Conservation (phyloP, 2,113 vertebrate species). For the Osmerus eperlanus region DNA sequence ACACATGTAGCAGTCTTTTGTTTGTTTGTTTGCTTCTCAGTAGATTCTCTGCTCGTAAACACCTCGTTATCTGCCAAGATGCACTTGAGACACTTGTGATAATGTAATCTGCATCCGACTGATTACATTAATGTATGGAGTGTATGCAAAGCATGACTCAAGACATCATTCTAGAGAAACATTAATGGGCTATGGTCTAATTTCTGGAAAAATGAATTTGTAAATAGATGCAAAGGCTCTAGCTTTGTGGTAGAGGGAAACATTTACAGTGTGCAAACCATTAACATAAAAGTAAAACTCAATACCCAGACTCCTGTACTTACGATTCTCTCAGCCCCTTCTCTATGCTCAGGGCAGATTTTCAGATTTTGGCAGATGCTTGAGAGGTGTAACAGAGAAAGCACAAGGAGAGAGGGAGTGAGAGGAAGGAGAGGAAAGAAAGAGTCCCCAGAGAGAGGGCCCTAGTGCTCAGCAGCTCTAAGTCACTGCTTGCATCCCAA, state of each 20-base stretch:
- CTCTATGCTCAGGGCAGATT: background rate
- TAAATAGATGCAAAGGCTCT: no score
- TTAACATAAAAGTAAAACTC: no score
- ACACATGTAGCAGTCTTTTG: constrained; percentile 53
- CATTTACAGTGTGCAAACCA: no score
- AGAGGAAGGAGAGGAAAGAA: constrained; percentile 43
- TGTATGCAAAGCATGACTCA: no score
- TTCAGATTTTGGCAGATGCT: background rate
- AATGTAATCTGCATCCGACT: background rate
- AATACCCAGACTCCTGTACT: background rate
- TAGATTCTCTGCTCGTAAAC: constrained; percentile 45
- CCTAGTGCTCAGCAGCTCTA: constrained; percentile 59
- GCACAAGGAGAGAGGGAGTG: background rate
- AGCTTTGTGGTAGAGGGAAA: no score
- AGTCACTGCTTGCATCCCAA: constrained; percentile 70
- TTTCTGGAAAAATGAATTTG: no score
- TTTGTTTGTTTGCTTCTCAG: constrained; percentile 53
- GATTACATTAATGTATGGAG: no score
- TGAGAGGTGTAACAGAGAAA: background rate
- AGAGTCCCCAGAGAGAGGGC: constrained; percentile 64
- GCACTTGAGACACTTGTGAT: constrained; percentile 21
- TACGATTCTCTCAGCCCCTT: background rate
- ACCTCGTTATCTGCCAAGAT: constrained; percentile 49
- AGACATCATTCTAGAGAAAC: no score
- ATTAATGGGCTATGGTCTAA: no score